phyloP scores from a whole-genome alignment of 2,888 invertebrate species.

The Acleris emargana region DNA sequence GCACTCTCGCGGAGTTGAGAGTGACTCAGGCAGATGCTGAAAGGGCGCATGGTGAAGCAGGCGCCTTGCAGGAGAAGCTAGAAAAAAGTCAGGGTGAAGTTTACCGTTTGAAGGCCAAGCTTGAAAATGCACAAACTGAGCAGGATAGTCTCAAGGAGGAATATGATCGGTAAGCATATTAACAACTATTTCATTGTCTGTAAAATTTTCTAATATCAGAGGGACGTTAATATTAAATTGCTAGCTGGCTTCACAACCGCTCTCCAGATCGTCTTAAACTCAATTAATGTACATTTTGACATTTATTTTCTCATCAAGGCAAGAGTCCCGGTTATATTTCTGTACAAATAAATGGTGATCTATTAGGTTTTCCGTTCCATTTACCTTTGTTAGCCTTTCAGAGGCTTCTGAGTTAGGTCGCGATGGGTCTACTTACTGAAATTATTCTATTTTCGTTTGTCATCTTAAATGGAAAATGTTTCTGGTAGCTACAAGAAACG shows the following conservation, averaged over 20 bases:
- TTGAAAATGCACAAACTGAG: conserved; percentile 97
- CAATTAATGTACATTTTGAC: not conserved
- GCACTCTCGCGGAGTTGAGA: conserved; percentile 94
- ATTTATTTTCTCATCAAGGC: not conserved
- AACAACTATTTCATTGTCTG: not conserved
- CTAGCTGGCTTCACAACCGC: too few species aligned
- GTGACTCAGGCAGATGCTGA: conserved; percentile 97
- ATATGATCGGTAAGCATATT: conserved; percentile 86
- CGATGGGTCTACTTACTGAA: conserved; percentile 8
- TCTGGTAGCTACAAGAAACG: too few species aligned
- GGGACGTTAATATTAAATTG: too few species aligned
- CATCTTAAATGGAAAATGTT: too few species aligned
- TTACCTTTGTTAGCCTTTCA: conserved; percentile 8
- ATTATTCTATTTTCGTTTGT: conserved; percentile 4
- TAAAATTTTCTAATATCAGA: not conserved
- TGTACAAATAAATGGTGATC: conserved; percentile 10
- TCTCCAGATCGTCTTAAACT: too few species aligned
- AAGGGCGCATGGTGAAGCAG: conserved; percentile 91
- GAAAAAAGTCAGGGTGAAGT: conserved; percentile 98
- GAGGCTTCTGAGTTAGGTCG: conserved; percentile 9
- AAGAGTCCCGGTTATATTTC: conserved; percentile 5
- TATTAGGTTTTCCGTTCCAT: conserved; percentile 10
- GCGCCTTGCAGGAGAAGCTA: conserved; percentile 94
- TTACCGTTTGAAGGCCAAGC: conserved; percentile 95
- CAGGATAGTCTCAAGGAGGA: conserved; percentile 96